Base-by-base conservation (phyloP, 1,140 invertebrate genomes). In the Riptortus pedestris region DNA sequence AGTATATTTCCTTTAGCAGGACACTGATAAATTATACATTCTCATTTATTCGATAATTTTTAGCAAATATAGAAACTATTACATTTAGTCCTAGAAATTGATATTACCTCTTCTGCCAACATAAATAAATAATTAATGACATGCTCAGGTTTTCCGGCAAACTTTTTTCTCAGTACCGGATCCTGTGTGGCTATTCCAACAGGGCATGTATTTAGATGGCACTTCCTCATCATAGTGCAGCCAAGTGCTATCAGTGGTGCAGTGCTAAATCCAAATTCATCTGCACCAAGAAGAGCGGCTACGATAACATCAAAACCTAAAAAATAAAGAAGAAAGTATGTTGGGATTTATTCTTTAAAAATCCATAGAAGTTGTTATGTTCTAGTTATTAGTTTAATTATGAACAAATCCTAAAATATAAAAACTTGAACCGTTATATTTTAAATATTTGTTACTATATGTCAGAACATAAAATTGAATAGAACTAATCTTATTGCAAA, bases 201-300 rank as follows among this genome's bases (percentile, higher is more conserved):
- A 0, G 96, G 96, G 72, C 96, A 99, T 26, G 96, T 99, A 76
- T 99, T 99, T 63, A 99, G 79, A 76, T 99, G 96, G 74, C 96
- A 99, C 75, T 99, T 99, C 60, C 96, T 80, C 96, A 99, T 99
- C 96, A 99, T 98, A 7, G 95, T 99, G 73, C 96, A 99, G 11
- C 96, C 88, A 75, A 99, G 84, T 0, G 90, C 93, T 74, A 99
- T 98, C 45, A 99, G 78, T 0, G 96, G 96, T 4, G 96, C 96
- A 14, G 96, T 99, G 72, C 93, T 96, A 73, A 98, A 93, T n/a
- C 96, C 96, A 77, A 98, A 95, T 77, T 99, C 96, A 77, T 99
- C 96, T 12, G 96, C 96, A 48, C 96, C 96, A 2, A 99, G 77
- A 51, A 98, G 73, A 4, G 93, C 95, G 16, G 93, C 96, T 28